Evolutionary conservation across 2,113 vertebrate genomes (phyloP), one percentile per base, ranked within the genome.

Genomic region (Panthera leo): DNA sequence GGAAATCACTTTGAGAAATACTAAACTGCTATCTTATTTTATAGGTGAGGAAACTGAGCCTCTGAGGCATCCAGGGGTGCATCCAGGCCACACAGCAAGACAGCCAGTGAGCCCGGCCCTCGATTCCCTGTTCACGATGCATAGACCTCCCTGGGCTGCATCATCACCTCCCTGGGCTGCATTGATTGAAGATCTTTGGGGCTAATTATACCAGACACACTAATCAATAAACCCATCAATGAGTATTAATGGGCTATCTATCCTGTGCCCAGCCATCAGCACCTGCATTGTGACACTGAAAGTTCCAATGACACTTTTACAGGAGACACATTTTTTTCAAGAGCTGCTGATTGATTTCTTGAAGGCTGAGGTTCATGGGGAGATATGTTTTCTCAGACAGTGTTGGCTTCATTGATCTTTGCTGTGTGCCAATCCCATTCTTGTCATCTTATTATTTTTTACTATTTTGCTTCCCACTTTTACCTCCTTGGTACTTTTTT

Each of bases 291-390:
- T 95, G 91, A 94, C 95, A 48, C 39, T 19, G 67, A 78, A 85
- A 75, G 67, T 67, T 91, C 48, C 6, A 65, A 1, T 67, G 91
- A 96, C 67, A 75, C 73, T 93, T 97, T 97, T 82, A 96, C 1
- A 25, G 91, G 87, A 88, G 88, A 92, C n/a, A 91, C 13, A 45
- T 31, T 91, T 91, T 91, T 97, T 97, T 94, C 45, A 97, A 93
- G 73, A 95, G 89, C 91, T 84, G 45, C 75, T n/a, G 67, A 93
- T 65, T 23, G 89, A 91, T 95, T 91, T 45, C 48, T 70, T 65
- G 39, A 80, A 95, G 94, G 36, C 36, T 39, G 39, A 63, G 15
- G 19, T 58, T 82, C 63, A 13, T 10, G 0, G 25, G n/a, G 0
- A 48, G n/a, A 73, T 29, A 82, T 16, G 36, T 89, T 89, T 91